phyloP scores from a whole-genome alignment of 2,797 vertebrate genomes.

The Mareca penelope region DNA sequence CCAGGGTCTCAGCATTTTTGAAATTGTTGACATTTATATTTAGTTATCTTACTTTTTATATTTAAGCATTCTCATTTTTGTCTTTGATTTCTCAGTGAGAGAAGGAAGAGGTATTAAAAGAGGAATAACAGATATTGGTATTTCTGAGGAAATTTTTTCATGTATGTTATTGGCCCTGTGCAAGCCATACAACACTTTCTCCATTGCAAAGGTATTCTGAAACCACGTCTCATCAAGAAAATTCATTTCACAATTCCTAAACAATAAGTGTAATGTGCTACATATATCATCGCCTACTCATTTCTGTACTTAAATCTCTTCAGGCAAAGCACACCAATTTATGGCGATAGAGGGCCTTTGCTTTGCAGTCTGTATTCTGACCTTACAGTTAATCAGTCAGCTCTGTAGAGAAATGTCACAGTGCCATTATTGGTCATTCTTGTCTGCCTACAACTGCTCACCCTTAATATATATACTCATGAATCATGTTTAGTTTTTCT shows the following conservation, averaged over 20 bases:
- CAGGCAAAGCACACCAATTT: not conserved
- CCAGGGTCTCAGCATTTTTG: not conserved
- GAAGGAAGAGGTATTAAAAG: not conserved
- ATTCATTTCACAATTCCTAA: not conserved
- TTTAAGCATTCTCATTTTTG: not conserved
- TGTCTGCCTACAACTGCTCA: not conserved
- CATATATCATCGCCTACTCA: not conserved
- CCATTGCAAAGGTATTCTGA: constrained; percentile 26
- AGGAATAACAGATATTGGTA: not conserved
- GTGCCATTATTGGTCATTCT: not conserved
- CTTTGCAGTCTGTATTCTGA: not conserved
- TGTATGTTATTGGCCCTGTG: not conserved
- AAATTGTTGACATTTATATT: not conserved
- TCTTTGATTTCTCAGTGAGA: not conserved
- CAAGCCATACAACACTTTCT: not conserved
- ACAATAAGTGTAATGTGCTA: not conserved
- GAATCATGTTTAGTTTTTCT: not conserved
- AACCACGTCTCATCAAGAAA: constrained; percentile 12
- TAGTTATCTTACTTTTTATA: not conserved
- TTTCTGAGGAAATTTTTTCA: not conserved
- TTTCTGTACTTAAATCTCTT: constrained; percentile 2
- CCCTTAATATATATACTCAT: not conserved
- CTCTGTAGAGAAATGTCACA: not conserved
- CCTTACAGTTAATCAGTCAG: not conserved
- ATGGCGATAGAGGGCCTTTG: not conserved